These are phyloP conservation scores for Hydropsyche betteni DNA, from an alignment of 2,888 invertebrate species.

Conservation along the genomic window DNA sequence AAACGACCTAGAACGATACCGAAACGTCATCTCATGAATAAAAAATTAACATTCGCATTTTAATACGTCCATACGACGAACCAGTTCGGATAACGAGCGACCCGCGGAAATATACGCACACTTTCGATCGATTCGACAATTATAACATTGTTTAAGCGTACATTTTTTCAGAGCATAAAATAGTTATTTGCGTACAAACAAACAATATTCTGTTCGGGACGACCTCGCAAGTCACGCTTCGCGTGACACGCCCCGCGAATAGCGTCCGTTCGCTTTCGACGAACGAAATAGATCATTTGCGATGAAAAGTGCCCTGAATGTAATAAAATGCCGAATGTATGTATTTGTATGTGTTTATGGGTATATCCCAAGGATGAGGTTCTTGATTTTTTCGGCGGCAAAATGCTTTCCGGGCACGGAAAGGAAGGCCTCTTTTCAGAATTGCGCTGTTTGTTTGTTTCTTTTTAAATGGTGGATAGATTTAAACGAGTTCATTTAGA, in stretches of 20 bases:
- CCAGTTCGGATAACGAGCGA: no score
- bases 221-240: conserved; percentile 23
- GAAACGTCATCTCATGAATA: no score
- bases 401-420: conserved; percentile 17
- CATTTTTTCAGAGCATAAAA: no score
- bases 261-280: conserved; percentile 4
- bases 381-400: background rate
- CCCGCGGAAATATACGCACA: no score
- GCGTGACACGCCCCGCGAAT: conserved; percentile 9
- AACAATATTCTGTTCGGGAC: background rate
- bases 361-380: no score
- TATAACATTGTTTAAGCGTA: no score
- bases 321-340: no score
- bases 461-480: background rate
- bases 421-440: background rate
- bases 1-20: no score
- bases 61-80: no score
- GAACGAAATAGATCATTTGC: conserved; percentile 12
- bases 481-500: background rate
- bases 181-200: conserved; percentile 9
- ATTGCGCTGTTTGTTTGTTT: background rate
- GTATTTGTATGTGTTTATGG: no score
- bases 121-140: no score
- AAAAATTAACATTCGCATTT: no score
- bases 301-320: background rate